phyloP scores from a whole-genome alignment of 2,888 invertebrate genomes.

The Lathronympha strigana region DNA sequence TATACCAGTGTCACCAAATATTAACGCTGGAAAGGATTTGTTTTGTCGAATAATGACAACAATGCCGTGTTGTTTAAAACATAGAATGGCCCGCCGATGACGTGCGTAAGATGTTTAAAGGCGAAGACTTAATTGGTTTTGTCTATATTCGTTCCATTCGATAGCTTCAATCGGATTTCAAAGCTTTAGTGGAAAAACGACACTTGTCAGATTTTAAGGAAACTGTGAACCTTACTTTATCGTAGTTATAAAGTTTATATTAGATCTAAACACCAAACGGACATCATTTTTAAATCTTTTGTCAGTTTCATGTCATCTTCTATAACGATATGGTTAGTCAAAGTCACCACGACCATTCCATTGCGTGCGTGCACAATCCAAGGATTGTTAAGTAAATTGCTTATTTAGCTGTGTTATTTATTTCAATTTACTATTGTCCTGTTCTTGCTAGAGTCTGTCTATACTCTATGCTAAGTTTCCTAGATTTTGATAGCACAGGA shows the following conservation, averaged over 20 bases:
- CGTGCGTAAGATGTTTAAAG: conserved; percentile 42
- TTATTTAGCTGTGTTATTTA: too few relatives aligned
- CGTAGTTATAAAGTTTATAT: not conserved
- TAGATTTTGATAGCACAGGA: too few relatives aligned
- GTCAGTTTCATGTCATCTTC: not conserved
- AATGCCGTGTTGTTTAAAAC: not conserved
- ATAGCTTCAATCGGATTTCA: conserved; percentile 29
- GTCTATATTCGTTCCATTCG: conserved; percentile 32
- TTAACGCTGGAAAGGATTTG: not conserved
- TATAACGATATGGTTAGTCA: conserved; percentile 17
- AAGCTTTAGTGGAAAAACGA: conserved; percentile 9
- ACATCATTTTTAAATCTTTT: conserved; percentile 5
- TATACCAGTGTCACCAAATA: not conserved
- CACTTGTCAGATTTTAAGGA: conserved; percentile 1
- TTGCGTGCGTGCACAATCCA: not conserved
- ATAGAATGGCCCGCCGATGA: conserved; percentile 43
- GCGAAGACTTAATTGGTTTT: conserved; percentile 37
- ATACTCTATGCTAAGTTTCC: too few relatives aligned
- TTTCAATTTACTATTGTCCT: too few relatives aligned
- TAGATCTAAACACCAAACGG: not conserved
- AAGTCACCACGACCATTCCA: not conserved
- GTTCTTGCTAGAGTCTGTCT: too few relatives aligned
- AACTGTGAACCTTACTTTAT: not conserved
- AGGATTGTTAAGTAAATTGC: too few relatives aligned
- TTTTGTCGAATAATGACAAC: not conserved